These are phyloP conservation scores for Pseudococcus longispinus DNA, from an alignment of 2,888 invertebrate genomes.

Conservation along the genomic window DNA sequence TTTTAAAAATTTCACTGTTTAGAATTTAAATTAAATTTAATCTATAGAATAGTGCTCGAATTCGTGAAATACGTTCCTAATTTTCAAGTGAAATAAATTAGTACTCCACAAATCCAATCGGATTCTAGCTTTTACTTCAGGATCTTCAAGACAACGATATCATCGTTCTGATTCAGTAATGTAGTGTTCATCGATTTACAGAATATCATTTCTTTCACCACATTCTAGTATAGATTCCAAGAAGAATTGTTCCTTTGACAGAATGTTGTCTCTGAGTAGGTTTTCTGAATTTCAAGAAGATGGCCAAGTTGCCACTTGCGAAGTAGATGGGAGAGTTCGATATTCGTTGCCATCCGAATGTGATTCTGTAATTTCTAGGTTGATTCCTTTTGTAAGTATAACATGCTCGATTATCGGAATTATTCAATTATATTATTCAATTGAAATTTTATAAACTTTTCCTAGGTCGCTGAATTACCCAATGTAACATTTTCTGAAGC, in stretches of 20 bases:
- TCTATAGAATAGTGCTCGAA: too few relatives aligned
- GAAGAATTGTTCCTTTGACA: background rate
- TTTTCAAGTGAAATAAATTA: too few relatives aligned
- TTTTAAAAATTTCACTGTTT: too few relatives aligned
- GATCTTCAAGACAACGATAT: too few relatives aligned
- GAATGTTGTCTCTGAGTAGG: constrained; percentile 40
- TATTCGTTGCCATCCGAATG: constrained; percentile 58
- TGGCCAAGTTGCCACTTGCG: constrained; percentile 70
- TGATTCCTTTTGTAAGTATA: constrained; percentile 47
- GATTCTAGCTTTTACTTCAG: too few relatives aligned
- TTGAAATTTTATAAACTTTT: background rate
- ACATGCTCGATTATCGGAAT: background rate
- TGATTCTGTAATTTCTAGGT: constrained; percentile 40
- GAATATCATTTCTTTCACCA: background rate
- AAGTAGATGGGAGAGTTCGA: constrained; percentile 71
- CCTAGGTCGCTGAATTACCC: constrained; percentile 40
- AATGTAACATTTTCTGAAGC: constrained; percentile 48
- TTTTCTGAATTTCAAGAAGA: constrained; percentile 67
- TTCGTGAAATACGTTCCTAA: too few relatives aligned
- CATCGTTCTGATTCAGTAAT: background rate
- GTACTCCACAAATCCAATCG: too few relatives aligned
- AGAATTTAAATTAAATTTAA: too few relatives aligned
- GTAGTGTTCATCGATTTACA: background rate
- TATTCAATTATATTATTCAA: background rate
- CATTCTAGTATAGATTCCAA: background rate